Evolutionary conservation across 23 tunicate species (phyloP), one percentile per base, ranked within the genome.

Genomic region (Diplosoma virens): DNA sequence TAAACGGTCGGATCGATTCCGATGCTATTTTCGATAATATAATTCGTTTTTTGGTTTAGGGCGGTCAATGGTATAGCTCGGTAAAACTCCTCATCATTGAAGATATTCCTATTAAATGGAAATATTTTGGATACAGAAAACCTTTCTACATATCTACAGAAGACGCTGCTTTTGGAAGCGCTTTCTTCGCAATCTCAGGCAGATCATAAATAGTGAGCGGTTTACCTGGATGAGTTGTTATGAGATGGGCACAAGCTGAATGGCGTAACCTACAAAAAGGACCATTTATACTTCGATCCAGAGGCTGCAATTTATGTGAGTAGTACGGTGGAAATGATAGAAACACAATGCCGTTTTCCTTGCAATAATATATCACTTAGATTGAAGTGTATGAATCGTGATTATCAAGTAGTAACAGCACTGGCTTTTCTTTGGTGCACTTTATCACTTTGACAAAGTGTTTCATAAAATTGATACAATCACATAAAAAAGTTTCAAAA

Each of bases 351-450:
- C 63, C 63, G 20, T 55, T 55, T 55, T 55, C 63, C 20, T 20
- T 55, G 63, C 63, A 55, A 20, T 11, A 55, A 20, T 55, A 22
- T 14, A 55, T 55, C 20, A 20, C 24, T 20, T 55, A 25, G 20
- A 55, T 55, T 16, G 63, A 55, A 11, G 63, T 11, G 24, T 55
- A 25, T 14, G 63, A 20, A 20, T 55, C 63, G 20, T 55, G 63
- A 25, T 55, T 55, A 6, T 55, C 63, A 22, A 55, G 20, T 25
- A 55, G 20, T 20, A 55, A 55, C 24, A 55, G 20, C 21, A 55
- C 63, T 20, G 63, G 63, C 6, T 20, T 55, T 55, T 55, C 63
- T 20, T 55, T 55, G 63, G 63, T 55, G 63, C 63, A 55, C 20
- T 55, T 16, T 20, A 55, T 25, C 63, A 55, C 63, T 11, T 55